Base-by-base conservation (phyloP, 2,113 vertebrate species). In the human region DNA sequence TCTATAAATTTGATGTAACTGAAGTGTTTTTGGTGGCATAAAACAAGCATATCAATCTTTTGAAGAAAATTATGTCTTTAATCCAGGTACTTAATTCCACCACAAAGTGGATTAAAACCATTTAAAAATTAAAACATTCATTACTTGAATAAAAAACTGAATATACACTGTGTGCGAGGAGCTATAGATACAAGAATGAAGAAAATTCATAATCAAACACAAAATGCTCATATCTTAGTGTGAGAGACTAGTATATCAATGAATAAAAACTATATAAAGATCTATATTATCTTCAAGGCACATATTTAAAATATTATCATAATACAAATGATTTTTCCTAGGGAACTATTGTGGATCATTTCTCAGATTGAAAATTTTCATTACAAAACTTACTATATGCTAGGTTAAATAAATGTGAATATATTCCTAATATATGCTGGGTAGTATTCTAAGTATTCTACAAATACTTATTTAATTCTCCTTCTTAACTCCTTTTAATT, bases 31-130 rank as follows among this genome's bases (percentile, higher is more conserved):
- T 52, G 89, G 97, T 93, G 96, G 92, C 12, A 96, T 98, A 92
- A 98, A 97, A 30, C 91, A 98, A 97, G 95, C 97, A 48, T 98
- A 97, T 90, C 96, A 96, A n/a, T 97, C 88, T 92, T 98, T 98
- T 97, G 97, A 98, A 93, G 96, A 98, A 81, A 98, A 97, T 95
- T 86, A 97, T 85, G 96, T 91, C 45, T 50, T 95, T 81, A 96
- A 96, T 96, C 82, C 98, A 10, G 98, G 95, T 97, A 97, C 83
- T 57, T 73, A 78, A 27, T 90, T 90, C 94, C 96, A 95, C 83
- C 97, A 57, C 94, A 98, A 98, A 98, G 93, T 98, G 66, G 96
- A 96, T 94, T 59, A 43, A 96, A n/a, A 66, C 18, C 5, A 59
- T n/a, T 82, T 84, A 72, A 92, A 75, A 75, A 92, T 80, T 40